Conservation (phyloP, 2,113 vertebrate genomes). For the Micromys minutus region DNA sequence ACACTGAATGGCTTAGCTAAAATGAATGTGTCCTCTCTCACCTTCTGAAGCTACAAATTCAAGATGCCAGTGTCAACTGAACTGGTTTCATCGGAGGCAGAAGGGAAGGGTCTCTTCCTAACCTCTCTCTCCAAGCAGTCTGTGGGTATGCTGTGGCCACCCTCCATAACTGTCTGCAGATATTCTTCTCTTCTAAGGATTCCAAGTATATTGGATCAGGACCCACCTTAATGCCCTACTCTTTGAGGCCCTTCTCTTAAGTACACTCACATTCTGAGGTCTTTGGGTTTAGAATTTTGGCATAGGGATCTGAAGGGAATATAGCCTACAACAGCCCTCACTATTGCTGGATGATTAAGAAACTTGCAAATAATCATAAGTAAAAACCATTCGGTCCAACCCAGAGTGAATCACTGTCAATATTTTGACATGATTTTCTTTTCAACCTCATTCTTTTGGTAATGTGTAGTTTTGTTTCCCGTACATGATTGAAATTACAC, state of each 20-base stretch:
- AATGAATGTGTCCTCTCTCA: background rate
- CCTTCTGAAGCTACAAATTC: background rate
- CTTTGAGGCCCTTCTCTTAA: background rate
- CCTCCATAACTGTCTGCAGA: background rate
- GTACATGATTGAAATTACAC: background rate
- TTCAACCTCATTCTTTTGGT: background rate
- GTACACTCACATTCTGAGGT: background rate
- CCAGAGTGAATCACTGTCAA: background rate
- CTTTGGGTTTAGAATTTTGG: background rate
- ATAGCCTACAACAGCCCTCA: background rate
- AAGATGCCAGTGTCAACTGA: background rate
- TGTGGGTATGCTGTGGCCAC: background rate
- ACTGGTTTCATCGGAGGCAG: background rate
- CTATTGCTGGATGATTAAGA: background rate
- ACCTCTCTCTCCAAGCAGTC: background rate
- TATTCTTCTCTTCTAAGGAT: background rate
- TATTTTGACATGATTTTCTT: constrained; percentile 42
- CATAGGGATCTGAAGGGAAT: background rate
- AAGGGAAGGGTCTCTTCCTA: background rate
- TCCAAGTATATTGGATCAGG: background rate
- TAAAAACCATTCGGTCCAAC: background rate
- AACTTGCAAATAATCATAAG: background rate
- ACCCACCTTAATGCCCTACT: background rate
- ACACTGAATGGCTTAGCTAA: background rate
- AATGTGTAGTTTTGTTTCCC: constrained; percentile 10